Evolutionary conservation across 2,888 invertebrate genomes (phyloP).

Genomic region (Lypha dubia): DNA sequence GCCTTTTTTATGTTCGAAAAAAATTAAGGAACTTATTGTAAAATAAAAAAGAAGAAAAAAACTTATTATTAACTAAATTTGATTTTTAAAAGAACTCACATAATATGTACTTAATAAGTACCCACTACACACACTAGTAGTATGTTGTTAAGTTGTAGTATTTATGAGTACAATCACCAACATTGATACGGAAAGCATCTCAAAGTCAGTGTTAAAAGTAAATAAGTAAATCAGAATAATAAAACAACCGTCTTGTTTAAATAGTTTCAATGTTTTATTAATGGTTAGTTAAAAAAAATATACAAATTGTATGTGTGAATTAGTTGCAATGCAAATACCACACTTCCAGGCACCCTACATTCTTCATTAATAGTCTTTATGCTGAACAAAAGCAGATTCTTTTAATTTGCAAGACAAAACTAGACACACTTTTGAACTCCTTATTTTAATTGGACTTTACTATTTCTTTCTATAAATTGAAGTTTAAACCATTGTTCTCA

Average conservation of each 20-base stretch:
- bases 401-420: too few relatives aligned
- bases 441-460: too few relatives aligned
- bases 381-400: too few relatives aligned
- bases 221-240: not conserved
- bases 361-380: not conserved
- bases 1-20: not conserved
- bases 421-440: too few relatives aligned
- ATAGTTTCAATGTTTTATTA: not conserved
- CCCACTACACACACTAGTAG: too few relatives aligned
- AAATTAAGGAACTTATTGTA: conserved; percentile 41
- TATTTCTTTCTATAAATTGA: too few relatives aligned
- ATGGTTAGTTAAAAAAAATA: not conserved
- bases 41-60: not conserved
- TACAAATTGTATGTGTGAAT: not conserved
- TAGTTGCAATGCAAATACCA: not conserved
- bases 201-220: conserved; percentile 63
- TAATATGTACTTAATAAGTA: not conserved
- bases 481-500: too few relatives aligned
- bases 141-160: too few relatives aligned
- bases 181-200: conserved; percentile 45
- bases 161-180: conserved; percentile 23
- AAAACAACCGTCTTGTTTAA: not conserved
- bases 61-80: not conserved
- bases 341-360: not conserved
- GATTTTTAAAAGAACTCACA: conserved; percentile 16